A percentile compares a stretch with the other conserved stretches of the same genome.
Conservation (phyloP, 2,113 vertebrate genomes). For the Propithecus coquereli region DNA sequence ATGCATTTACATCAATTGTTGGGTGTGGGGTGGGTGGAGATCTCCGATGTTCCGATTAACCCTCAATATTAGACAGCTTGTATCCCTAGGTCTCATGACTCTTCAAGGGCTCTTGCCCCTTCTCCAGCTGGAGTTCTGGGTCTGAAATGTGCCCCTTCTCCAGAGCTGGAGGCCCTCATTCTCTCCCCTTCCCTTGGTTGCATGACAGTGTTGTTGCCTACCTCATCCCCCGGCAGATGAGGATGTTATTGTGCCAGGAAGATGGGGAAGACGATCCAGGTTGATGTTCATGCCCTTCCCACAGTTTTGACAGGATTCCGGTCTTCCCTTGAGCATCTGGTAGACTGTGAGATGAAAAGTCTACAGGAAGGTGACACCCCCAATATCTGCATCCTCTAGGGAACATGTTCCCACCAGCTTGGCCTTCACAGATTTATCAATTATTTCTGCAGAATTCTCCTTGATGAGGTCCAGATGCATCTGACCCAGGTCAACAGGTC, state of each 20-base stretch:
- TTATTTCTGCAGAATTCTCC: not conserved
- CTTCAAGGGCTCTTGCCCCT: no score
- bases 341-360: not conserved
- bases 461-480: not conserved
- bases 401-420: not conserved
- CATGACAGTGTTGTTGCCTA: not conserved
- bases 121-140: not conserved
- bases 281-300: not conserved
- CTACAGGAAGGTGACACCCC: no score
- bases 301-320: not conserved
- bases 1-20: no score
- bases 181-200: not conserved
- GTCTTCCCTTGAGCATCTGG: not conserved
- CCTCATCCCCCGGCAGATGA: no score
- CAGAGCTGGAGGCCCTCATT: not conserved
- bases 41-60: not conserved
- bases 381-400: not conserved
- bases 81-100: no score
- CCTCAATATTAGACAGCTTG: accelerated
- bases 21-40: not conserved
- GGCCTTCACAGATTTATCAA: not conserved
- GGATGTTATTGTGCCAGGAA: not conserved
- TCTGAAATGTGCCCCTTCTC: accelerated
- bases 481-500: not conserved
- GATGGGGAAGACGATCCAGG: not conserved